Evolutionary conservation across 2,888 invertebrate genomes (phyloP).

Genomic region (Cotesia congregata): DNA sequence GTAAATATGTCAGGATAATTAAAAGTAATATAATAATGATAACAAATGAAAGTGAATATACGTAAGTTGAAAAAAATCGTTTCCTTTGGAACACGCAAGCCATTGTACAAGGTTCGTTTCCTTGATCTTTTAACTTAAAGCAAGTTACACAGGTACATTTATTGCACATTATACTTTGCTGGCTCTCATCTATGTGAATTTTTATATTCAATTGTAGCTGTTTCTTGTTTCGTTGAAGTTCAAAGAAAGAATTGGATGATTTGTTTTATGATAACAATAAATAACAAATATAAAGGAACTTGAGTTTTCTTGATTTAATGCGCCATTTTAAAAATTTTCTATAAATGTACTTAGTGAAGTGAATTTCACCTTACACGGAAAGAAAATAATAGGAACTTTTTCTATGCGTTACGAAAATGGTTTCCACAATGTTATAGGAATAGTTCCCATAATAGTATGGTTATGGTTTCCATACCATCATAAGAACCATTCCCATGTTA

Average conservation of each 20-base stretch:
- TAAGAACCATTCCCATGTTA: no score
- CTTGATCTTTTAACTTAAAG: not conserved
- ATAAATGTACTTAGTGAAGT: not conserved
- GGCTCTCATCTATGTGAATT: not conserved
- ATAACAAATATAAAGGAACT: not conserved
- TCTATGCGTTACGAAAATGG: no score
- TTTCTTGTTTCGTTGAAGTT: not conserved
- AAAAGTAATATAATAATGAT: not conserved
- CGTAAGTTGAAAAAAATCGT: not conserved
- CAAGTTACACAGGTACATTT: not conserved
- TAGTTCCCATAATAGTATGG: no score
- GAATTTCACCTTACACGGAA: not conserved
- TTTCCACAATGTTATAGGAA: no score
- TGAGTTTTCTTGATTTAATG: not conserved
- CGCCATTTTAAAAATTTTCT: not conserved
- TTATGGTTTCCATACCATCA: no score
- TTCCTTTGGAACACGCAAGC: constrained; percentile 18
- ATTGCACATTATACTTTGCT: not conserved
- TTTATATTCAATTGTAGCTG: not conserved
- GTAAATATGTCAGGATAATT: constrained; percentile 7
- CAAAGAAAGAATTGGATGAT: not conserved
- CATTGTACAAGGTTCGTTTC: constrained; percentile 3
- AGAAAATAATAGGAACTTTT: no score
- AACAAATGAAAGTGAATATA: not conserved
- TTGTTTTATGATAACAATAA: not conserved